Conservation (phyloP, 1,140 invertebrate genomes). For the Agrypnia vestita region DNA sequence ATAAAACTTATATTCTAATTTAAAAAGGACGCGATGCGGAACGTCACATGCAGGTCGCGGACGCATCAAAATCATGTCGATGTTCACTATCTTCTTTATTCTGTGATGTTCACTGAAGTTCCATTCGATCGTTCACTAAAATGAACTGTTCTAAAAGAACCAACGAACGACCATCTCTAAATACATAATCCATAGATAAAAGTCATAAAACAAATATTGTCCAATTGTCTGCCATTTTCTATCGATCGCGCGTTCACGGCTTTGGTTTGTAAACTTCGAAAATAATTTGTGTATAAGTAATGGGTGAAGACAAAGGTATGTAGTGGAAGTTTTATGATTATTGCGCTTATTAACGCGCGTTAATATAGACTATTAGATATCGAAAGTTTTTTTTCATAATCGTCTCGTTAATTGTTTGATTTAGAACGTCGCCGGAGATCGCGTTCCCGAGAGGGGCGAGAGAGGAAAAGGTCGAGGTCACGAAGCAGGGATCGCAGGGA, state of each 20-base stretch:
- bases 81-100: too few relatives aligned
- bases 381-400: not conserved
- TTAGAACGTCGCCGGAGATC: slow-evolving; percentile 55
- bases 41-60: too few relatives aligned
- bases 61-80: too few relatives aligned
- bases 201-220: too few relatives aligned
- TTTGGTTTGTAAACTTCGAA: not conserved
- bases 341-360: not conserved
- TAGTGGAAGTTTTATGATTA: not conserved
- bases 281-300: not conserved
- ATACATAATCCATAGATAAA: too few relatives aligned
- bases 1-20: too few relatives aligned
- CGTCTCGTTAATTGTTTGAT: not conserved
- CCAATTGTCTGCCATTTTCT: slow-evolving; percentile 41
- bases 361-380: not conserved
- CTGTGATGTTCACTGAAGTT: too few relatives aligned
- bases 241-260: slow-evolving; percentile 19
- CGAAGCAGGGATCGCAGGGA: slow-evolving; percentile 56
- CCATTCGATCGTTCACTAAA: too few relatives aligned
- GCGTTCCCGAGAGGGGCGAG: slow-evolving; percentile 54
- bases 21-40: too few relatives aligned
- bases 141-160: too few relatives aligned
- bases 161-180: too few relatives aligned
- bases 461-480: slow-evolving; percentile 45
- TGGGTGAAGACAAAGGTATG: slow-evolving; percentile 45